Evolutionary conservation across 2,113 vertebrate species (phyloP).

Genomic region (Psettodes erumei): DNA sequence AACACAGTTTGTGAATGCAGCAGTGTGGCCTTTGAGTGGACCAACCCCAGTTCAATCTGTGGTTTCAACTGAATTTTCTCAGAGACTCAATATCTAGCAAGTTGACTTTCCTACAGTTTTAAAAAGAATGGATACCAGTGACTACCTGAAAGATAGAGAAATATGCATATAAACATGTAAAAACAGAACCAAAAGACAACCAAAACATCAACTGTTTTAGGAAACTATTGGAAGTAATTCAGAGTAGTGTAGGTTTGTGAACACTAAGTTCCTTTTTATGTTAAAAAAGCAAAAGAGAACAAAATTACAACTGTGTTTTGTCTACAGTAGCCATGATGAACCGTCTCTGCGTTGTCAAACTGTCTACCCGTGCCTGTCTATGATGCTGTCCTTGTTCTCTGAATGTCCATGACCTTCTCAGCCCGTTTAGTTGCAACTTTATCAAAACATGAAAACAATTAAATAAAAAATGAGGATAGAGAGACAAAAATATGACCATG

Average conservation of each 20-base stretch:
- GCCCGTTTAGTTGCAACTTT: constrained; percentile 33
- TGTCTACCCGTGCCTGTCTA: constrained; percentile 78
- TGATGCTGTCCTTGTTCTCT: constrained; percentile 75
- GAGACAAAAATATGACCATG: constrained; percentile 45
- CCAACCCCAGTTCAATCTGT: not conserved
- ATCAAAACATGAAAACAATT: constrained; percentile 8
- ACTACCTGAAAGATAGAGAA: not conserved
- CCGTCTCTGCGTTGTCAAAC: constrained; percentile 76
- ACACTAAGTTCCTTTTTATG: not conserved
- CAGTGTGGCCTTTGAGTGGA: constrained; percentile 1
- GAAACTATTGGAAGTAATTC: not conserved
- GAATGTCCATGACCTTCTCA: constrained; percentile 74
- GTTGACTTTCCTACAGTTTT: not conserved
- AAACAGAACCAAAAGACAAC: not conserved
- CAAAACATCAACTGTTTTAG: not conserved
- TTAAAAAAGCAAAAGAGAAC: not conserved
- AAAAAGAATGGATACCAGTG: not conserved
- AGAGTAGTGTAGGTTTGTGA: not conserved
- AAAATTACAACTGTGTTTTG: constrained; percentile 54
- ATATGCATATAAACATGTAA: not conserved
- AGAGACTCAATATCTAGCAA: constrained; percentile 3
- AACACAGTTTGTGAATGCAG: not conserved
- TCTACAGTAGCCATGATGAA: constrained; percentile 53
- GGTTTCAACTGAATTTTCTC: not conserved
- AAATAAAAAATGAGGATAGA: constrained; percentile 55